Percentiles rank a stretch among this genome's conserved stretches.
phyloP scores from a whole-genome alignment of 2,888 invertebrate genomes.

The Habroteleia sp. region DNA sequence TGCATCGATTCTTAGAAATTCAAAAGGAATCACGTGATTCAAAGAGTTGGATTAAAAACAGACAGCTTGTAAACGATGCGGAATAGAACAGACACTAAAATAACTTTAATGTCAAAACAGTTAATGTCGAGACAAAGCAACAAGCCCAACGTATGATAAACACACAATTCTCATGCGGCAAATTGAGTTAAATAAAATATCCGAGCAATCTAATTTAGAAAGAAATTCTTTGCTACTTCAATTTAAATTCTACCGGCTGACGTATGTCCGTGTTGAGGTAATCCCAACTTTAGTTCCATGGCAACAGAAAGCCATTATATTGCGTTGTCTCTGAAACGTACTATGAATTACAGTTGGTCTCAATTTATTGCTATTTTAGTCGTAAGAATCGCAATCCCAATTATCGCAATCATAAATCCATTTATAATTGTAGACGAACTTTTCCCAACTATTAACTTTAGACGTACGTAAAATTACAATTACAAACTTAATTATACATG shows the following conservation, averaged over 20 bases:
- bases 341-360: constrained; percentile 34
- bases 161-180: constrained; percentile 15
- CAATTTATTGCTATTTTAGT: constrained; percentile 39
- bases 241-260: constrained; percentile 52
- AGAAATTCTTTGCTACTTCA: constrained; percentile 42
- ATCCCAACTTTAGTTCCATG: constrained; percentile 51
- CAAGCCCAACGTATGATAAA: constrained; percentile 18
- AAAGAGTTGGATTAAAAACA: constrained; percentile 28
- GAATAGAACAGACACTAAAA: constrained; percentile 8
- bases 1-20: constrained; percentile 14
- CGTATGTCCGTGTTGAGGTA: constrained; percentile 45
- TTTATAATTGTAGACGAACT: constrained; percentile 31
- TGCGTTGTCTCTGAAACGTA: constrained; percentile 47
- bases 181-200: constrained; percentile 48
- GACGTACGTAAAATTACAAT: constrained; percentile 34
- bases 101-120: constrained; percentile 1
- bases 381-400: constrained; percentile 36
- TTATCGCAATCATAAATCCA: constrained; percentile 49
- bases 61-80: background rate
- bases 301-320: constrained; percentile 54
- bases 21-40: constrained; percentile 33
- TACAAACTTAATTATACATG: constrained; percentile 29
- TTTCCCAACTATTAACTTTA: constrained; percentile 31
- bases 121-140: constrained; percentile 2
- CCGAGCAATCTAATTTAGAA: constrained; percentile 22